Base-by-base conservation (phyloP, 2,113 vertebrate genomes). In the Cyprinodon brontotheroides region DNA sequence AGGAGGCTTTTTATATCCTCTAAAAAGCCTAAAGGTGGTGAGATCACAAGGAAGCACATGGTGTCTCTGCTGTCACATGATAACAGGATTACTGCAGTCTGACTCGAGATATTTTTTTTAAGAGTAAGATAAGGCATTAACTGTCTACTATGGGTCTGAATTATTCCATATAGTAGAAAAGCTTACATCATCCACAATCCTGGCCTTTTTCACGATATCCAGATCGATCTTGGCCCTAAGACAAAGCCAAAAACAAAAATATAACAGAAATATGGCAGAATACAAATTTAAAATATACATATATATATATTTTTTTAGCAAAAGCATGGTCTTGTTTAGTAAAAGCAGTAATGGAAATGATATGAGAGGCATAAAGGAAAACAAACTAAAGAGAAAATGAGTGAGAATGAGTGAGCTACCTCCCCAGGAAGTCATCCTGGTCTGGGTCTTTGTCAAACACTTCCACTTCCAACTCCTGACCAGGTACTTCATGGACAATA, bases 391-490 rank as follows among this genome's bases (percentile, higher is more conserved):
- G 43, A 83, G 39, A 81, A 64, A 86, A 79, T 79, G 77, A 72
- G 70, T 78, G 81, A 83, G 80, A 89, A 89, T 80, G 85, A 78
- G 70, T 81, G 66, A 88, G 75, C 91, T 93, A 98, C 97, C 97
- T 96, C 88, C 97, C 97, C 89, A 98, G 93, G 92, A 97, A 96
- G 86, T 98, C 97, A 88, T 98, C 97, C 93, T 98, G 95, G 91
- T 98, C 96, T 65, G 96, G 97, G 81, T 98, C 97, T 93, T 98
- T 98, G 93, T 98, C 97, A 92, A 96, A 98, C 47, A 98, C 90
- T 84, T 98, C 96, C 89, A 97, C 95, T 87, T 98, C 97, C 87
- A 98, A 92, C 93, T 97, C 97, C 89, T 98, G 97, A 73, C 97
- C 97, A 62, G 97, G 97, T 36, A 98, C 97, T 91, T 98, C 97